Percentiles rank a stretch among this genome's conserved stretches.
Evolutionary conservation across 2,888 invertebrate genomes (phyloP).

Genomic region (Atethmia centrago): DNA sequence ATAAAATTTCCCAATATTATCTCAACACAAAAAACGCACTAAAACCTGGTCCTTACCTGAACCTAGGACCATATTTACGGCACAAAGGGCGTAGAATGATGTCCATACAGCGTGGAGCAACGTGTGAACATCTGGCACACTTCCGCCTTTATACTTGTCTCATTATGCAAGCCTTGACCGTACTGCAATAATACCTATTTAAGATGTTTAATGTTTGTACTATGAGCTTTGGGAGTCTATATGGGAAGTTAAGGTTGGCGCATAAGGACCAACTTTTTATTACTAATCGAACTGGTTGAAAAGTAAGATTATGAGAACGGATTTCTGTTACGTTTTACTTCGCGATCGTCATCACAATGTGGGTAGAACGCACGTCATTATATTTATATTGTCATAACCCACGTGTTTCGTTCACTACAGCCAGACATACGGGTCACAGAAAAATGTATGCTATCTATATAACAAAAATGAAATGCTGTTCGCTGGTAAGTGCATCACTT

Average conservation of each 20-base stretch:
- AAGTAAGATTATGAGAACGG: not conserved
- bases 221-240: not conserved
- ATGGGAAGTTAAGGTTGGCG: not conserved
- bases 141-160: conserved; percentile 72
- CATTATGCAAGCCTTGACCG: conserved; percentile 62
- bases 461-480: too few relatives aligned
- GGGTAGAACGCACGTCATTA: too few relatives aligned
- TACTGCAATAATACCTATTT: conserved; percentile 61
- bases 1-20: not conserved
- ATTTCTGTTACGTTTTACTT: not conserved
- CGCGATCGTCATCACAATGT: not conserved
- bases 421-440: not conserved
- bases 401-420: not conserved
- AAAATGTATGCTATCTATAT: too few relatives aligned
- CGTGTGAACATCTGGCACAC: conserved; percentile 76
- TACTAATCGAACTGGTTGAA: not conserved
- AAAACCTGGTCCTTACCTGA: conserved; percentile 64
- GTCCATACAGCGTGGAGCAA: conserved; percentile 70
- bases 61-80: conserved; percentile 76
- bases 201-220: conserved; percentile 49
- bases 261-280: not conserved
- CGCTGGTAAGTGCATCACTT: too few relatives aligned
- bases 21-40: conserved; percentile 29
- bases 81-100: conserved; percentile 77
- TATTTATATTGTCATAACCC: not conserved